Base-by-base conservation (phyloP, 2,888 invertebrate species). In the Brachyopa scutellaris region DNA sequence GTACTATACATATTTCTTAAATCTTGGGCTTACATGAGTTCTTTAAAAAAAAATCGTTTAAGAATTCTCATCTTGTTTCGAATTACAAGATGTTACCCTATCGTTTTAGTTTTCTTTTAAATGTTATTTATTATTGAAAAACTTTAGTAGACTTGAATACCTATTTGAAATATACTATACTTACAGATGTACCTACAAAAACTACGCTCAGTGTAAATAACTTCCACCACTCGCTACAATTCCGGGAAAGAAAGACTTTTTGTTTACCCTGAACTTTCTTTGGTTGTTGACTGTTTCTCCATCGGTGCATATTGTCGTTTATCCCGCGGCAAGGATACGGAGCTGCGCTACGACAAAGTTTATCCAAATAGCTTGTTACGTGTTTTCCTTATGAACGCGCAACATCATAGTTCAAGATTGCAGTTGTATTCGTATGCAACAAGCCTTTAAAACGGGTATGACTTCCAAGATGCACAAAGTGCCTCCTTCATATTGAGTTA, bases 381-480 rank as follows among this genome's bases (percentile, higher is more conserved):
- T 57, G 31, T 29, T 49, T 70, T 61, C 11, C 31, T 1, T n/a
- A n/a, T 59, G 31, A 69, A 47, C 36, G 47, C 57, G 6, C 36
- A 5, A n/a, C 36, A 73, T 53, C 38, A 67, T 40, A 67, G 31
- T 36, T 42, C 9, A 29, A 19, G 23, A 66, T 31, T 66, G 36
- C 19, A 36, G 38, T 45, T 23, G 51, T 26, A 26, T 17, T 55
- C 26, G 36, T n/a, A n/a, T 59, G 31, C 53, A 74, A 47, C 38
- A 45, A 55, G 38, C 57, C 45, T 59, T 15, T 31, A n/a, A 23
- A 36, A 19, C n/a, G n/a, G 42, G 51, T 51, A 59, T 53, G 47
- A 38, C 62, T 62, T 40, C 55, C 45, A 26, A 47, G 42, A 45
- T 45, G 59, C 31, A 55, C 36, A 67, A 64, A 72, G 36, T 67